Evolutionary conservation across 2,888 invertebrate species (phyloP).

Genomic region (Hipparchia sbordonii): DNA sequence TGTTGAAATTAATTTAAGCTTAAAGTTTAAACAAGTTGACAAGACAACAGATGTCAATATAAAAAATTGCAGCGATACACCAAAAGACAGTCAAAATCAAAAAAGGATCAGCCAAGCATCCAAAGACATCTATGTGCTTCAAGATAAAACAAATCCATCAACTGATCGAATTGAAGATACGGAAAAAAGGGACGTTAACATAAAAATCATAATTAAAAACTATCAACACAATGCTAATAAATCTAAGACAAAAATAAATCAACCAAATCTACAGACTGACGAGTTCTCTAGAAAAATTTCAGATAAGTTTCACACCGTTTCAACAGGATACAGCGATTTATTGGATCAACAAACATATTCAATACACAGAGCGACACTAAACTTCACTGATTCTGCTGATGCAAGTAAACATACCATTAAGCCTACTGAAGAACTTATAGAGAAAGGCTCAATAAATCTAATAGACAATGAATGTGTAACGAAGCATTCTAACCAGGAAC

Average conservation of each 20-base stretch:
- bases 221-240: constrained; percentile 22
- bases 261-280: constrained; percentile 34
- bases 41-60: constrained; percentile 56
- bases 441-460: constrained; percentile 34
- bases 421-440: constrained; percentile 26
- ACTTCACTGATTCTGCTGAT: constrained; percentile 46
- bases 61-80: constrained; percentile 45
- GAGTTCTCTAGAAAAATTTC: constrained; percentile 59
- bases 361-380: constrained; percentile 55
- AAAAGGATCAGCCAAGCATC: constrained; percentile 37
- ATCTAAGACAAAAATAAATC: constrained; percentile 37
- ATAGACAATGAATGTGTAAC: constrained; percentile 36
- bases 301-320: constrained; percentile 63
- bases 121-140: constrained; percentile 54
- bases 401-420: constrained; percentile 18
- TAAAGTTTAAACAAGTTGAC: constrained; percentile 60
- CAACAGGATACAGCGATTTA: constrained; percentile 59
- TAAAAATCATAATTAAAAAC: constrained; percentile 61
- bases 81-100: constrained; percentile 34
- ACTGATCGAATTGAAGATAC: constrained; percentile 37
- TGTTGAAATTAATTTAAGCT: constrained; percentile 65
- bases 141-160: constrained; percentile 44
- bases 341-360: constrained; percentile 50
- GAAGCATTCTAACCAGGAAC: constrained; percentile 17
- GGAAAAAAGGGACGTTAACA: constrained; percentile 62